Evolutionary conservation across 1,140 invertebrate species (phyloP).

Genomic region (Brachionus calyciflorus): DNA sequence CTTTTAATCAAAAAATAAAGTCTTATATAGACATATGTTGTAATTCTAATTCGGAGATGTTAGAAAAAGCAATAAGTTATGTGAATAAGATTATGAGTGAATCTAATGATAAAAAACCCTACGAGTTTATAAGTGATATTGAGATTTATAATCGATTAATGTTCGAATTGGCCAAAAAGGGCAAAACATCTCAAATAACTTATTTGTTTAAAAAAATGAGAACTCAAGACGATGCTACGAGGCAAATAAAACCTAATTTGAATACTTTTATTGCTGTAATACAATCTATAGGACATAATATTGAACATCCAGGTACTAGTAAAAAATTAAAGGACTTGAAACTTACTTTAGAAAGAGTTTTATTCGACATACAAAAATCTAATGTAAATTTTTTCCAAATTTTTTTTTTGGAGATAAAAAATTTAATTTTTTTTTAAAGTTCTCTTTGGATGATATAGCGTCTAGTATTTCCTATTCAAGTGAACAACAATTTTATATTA

Average conservation of each 20-base stretch:
- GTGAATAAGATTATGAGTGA: not conserved
- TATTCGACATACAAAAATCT: constrained; percentile 35
- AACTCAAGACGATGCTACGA: not conserved
- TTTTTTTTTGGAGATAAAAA: not conserved
- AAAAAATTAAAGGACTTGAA: not conserved
- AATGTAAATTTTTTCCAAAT: constrained; percentile 28
- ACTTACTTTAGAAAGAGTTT: constrained; percentile 9
- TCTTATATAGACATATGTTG: constrained; percentile 32
- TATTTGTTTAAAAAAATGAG: not conserved
- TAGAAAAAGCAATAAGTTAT: constrained; percentile 4
- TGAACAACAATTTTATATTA: constrained; percentile 5
- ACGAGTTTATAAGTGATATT: constrained; percentile 20
- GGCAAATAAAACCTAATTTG: constrained; percentile 21
- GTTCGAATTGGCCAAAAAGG: constrained; percentile 38
- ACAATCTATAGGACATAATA: constrained; percentile 4
- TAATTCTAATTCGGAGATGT: not conserved
- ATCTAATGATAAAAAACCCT: not conserved
- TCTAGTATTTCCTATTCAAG: not conserved
- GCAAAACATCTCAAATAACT: constrained; percentile 14
- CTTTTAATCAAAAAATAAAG: constrained; percentile 29
- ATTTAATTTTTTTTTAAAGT: not conserved
- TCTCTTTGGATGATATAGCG: constrained; percentile 6
- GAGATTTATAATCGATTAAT: constrained; percentile 42
- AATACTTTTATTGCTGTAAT: constrained; percentile 5
- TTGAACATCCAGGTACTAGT: not conserved